Base-by-base conservation (phyloP, 2,113 vertebrate genomes). In the Poeciliopsis turrubarensis region DNA sequence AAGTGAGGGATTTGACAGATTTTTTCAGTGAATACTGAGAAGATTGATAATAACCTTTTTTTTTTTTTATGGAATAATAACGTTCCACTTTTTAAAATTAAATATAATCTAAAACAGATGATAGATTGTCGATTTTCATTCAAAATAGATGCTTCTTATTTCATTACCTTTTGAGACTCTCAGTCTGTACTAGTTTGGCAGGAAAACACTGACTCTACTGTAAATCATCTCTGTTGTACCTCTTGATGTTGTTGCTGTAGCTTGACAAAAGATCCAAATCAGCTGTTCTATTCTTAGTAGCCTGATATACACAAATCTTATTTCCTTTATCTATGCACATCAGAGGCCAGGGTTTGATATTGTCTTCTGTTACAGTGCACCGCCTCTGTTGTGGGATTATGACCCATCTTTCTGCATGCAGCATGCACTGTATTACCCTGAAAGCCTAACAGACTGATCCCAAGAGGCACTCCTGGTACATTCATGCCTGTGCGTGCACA, bases 391-490 rank as follows among this genome's bases (percentile, higher is more conserved):
- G 30, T 75, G 54, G 70, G 75, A 65, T 79, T 80, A 70, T 68
- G 73, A 77, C 60, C 81, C 51, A 77, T 67, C 44, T 70, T 65
- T 82, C 63, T 83, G 67, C 73, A 62, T 67, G 25, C 60, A 75
- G 75, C 62, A 30, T 76, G 82, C 60, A 54, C 80, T 69, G 44
- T 76, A 72, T 83, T 81, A 85, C 68, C 37, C 60, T 80, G 61
- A 83, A 78, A 81, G 79, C 72, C 69, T 79, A 62, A 72, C 39
- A 57, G 71, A 71, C 67, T 65, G 39, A 61, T 83, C 77, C 73
- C 73, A 79, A 65, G 85, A 65, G 75, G 67, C 70, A 69, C 8
- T 71, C 75, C 72, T 88, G 41, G 64, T 79, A 72, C 75, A 77
- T 84, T 74, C 44, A 60, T 76, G 69, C 41, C 39, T 70, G 61